These are phyloP conservation scores for Huso huso DNA, from an alignment of 2,797 vertebrate species.

Conservation along the genomic window DNA sequence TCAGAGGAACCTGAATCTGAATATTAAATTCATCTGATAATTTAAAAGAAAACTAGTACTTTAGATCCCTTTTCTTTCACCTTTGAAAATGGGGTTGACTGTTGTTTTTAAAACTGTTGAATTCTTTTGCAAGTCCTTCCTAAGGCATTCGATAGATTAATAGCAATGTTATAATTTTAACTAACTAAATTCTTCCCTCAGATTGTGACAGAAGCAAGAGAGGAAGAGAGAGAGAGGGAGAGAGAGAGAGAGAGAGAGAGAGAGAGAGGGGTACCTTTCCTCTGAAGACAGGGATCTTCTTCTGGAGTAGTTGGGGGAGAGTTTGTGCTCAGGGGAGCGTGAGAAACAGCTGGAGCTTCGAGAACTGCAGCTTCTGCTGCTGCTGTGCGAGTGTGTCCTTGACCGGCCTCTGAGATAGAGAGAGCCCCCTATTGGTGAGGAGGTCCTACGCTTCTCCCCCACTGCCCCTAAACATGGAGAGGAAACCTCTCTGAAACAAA, in stretches of 20 bases:
- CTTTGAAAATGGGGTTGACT: too few relatives aligned
- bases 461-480: constrained; percentile 29
- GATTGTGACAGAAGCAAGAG: background rate
- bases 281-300: constrained; percentile 75
- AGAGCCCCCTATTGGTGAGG: constrained; percentile 42
- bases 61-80: too few relatives aligned
- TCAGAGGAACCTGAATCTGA: too few relatives aligned
- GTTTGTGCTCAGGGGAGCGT: constrained; percentile 27
- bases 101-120: too few relatives aligned
- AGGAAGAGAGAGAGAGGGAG: constrained; percentile 7
- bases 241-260: too few relatives aligned
- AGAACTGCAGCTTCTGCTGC: constrained; percentile 64
- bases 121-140: too few relatives aligned
- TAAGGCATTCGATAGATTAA: too few relatives aligned
- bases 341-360: constrained; percentile 52
- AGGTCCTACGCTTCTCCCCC: constrained; percentile 41
- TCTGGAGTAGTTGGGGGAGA: constrained; percentile 61
- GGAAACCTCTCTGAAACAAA: too few relatives aligned
- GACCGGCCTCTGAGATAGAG: constrained; percentile 38
- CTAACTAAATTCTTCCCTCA: too few relatives aligned
- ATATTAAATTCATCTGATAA: background rate
- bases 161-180: too few relatives aligned
- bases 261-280: constrained; percentile 61
- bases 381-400: constrained; percentile 56
- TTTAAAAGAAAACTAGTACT: background rate